Conservation (phyloP, 2,797 vertebrate species). For the Accipiter badius region DNA sequence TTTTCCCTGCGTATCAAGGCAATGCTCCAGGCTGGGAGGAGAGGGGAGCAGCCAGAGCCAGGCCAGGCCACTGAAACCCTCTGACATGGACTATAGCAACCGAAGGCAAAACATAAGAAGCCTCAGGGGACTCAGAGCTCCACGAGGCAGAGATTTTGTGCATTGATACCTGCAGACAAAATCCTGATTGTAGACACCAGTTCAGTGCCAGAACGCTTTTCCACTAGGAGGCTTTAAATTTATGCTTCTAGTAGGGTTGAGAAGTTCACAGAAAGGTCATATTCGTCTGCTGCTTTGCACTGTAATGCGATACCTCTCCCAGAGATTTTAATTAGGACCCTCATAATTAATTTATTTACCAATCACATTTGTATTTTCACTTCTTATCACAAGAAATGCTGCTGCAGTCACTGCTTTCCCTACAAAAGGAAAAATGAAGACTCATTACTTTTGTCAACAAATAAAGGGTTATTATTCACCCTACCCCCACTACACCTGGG, state of each 20-base stretch:
- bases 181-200: constrained; percentile 77
- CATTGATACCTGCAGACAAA: constrained; percentile 75
- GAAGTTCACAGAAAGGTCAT: constrained; percentile 68
- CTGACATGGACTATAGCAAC: constrained; percentile 48
- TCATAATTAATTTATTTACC: constrained; percentile 48
- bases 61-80: constrained; percentile 30
- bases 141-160: constrained; percentile 68
- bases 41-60: neutral
- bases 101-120: constrained; percentile 60
- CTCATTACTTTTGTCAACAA: neutral
- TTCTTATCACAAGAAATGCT: neutral
- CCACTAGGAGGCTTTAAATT: constrained; percentile 57
- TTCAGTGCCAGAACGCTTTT: constrained; percentile 62
- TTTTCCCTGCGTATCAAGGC: neutral
- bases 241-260: constrained; percentile 57
- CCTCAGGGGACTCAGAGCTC: constrained; percentile 38
- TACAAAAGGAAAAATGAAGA: neutral
- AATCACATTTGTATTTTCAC: neutral
- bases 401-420: neutral
- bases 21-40: constrained; percentile 25
- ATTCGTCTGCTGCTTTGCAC: constrained; percentile 45
- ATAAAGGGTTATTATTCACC: neutral
- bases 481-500: neutral
- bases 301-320: constrained; percentile 58
- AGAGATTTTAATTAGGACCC: constrained; percentile 52